A percentile compares a stretch with the other conserved stretches of the same genome.
Conservation (phyloP, 2,888 invertebrate genomes). For the Anthophora plumipes region DNA sequence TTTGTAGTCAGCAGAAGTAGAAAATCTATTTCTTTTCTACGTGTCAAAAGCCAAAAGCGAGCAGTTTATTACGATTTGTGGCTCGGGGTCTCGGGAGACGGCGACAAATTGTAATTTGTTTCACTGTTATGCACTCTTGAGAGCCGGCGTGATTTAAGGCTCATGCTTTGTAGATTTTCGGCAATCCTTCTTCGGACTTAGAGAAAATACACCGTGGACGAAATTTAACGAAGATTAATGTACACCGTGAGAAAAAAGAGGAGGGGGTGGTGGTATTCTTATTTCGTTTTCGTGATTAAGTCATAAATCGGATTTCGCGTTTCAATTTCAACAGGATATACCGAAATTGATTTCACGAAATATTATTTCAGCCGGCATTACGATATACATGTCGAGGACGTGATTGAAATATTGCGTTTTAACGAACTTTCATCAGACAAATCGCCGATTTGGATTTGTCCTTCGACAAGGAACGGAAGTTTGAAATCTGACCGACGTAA, state of each 20-base stretch:
- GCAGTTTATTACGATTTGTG: background rate
- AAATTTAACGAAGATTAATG: too few species aligned
- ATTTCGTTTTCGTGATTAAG: background rate
- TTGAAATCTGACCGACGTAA: background rate
- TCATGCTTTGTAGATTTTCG: background rate
- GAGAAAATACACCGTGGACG: background rate
- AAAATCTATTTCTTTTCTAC: background rate
- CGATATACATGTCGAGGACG: too few species aligned
- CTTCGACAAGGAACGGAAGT: background rate
- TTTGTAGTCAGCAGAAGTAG: too few species aligned
- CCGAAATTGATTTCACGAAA: too few species aligned
- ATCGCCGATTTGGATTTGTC: background rate
- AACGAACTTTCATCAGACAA: background rate
- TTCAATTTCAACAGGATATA: too few species aligned
- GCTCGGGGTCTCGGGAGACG: background rate
- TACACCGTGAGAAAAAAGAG: background rate
- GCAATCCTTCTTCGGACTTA: background rate
- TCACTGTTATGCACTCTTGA: background rate
- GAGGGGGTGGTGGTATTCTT: too few species aligned
- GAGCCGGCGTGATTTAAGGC: background rate
- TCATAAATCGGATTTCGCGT: too few species aligned
- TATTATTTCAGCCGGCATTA: too few species aligned
- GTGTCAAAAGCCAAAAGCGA: background rate
- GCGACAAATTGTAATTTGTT: background rate
- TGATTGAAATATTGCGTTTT: background rate